Evolutionary conservation across 2,888 invertebrate genomes (phyloP).

Genomic region (Adineta ricciae): DNA sequence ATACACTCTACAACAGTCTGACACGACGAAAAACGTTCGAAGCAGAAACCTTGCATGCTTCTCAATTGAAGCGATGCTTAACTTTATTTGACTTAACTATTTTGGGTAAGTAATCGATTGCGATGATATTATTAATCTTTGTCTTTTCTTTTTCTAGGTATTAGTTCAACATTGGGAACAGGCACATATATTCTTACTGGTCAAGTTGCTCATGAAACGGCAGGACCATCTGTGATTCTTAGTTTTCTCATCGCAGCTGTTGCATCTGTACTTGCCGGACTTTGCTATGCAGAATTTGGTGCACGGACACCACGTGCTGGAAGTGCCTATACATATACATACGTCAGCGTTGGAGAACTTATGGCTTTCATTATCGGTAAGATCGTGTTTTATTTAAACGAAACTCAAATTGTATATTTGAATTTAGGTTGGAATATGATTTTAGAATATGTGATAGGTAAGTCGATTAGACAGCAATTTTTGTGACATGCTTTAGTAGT

Average conservation of each 20-base stretch:
- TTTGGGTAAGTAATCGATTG: background rate
- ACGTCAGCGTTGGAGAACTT: slow-evolving; percentile 81
- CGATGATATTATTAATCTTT: background rate
- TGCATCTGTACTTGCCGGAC: slow-evolving; percentile 51
- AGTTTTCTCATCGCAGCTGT: slow-evolving; percentile 62
- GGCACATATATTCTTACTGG: slow-evolving; percentile 83
- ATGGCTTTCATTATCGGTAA: slow-evolving; percentile 78
- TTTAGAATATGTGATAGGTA: slow-evolving; percentile 16
- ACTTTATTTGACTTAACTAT: slow-evolving; percentile 1
- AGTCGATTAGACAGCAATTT: background rate
- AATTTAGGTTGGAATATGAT: slow-evolving; percentile 7
- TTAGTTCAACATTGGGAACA: background rate
- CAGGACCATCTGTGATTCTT: slow-evolving; percentile 47
- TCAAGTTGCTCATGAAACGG: slow-evolving; percentile 71
- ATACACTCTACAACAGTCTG: background rate
- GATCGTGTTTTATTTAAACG: slow-evolving; percentile 62
- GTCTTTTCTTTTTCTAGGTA: background rate
- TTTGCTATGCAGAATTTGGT: slow-evolving; percentile 50
- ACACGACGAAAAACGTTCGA: background rate
- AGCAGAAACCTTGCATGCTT: background rate
- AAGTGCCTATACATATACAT: slow-evolving; percentile 83
- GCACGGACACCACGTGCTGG: slow-evolving; percentile 53
- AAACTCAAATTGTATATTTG: background rate
- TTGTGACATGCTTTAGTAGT: too few relatives aligned
- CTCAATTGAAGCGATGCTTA: slow-evolving; percentile 4